phyloP scores from a whole-genome alignment of 2,113 vertebrate species.

The Penelope pileata region DNA sequence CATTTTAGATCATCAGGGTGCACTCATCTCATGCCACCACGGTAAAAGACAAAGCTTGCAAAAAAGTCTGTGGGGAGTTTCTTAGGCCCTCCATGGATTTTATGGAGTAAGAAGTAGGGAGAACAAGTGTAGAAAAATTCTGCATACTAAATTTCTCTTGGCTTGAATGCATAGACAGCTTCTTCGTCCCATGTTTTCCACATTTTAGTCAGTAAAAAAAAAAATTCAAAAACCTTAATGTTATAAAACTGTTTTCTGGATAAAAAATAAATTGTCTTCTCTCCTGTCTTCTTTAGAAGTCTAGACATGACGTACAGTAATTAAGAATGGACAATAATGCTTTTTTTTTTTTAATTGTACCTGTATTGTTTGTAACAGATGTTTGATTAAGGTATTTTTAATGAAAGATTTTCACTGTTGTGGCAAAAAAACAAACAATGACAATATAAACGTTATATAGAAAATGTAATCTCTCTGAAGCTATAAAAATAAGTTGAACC shows the following conservation, averaged over 20 bases:
- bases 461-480: neutral
- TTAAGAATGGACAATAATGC: neutral
- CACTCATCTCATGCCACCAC: rapidly evolving
- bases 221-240: neutral
- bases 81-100: neutral
- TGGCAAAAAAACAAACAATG: neutral
- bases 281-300: neutral
- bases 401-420: neutral
- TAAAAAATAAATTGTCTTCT: neutral
- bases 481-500: neutral
- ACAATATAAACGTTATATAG: neutral
- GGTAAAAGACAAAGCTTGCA: neutral
- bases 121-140: neutral
- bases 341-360: neutral
- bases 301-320: neutral
- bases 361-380: slow-evolving; percentile 7
- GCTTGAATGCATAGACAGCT: neutral
- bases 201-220: neutral
- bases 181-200: neutral
- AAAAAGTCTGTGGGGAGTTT: neutral
- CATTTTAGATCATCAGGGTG: neutral
- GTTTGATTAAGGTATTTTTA: neutral
- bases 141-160: neutral
- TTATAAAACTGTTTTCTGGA: neutral
- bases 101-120: neutral